phyloP scores from a whole-genome alignment of 2,888 invertebrate genomes.

The Leptothorax acervorum region DNA sequence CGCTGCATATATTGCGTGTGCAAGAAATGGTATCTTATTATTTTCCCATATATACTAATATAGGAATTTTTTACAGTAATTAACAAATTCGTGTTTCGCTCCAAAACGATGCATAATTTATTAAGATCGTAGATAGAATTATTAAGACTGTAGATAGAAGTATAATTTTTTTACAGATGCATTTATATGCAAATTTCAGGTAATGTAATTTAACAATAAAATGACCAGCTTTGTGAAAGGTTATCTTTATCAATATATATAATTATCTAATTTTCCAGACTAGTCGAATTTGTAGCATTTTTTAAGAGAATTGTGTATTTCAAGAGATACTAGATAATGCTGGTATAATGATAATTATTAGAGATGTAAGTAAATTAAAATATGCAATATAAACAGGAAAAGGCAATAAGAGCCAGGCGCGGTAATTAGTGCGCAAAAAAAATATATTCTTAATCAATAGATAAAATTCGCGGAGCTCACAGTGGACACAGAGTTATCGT shows the following conservation, averaged over 20 bases:
- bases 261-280: constrained; percentile 8
- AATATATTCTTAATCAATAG: too few species aligned
- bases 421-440: too few species aligned
- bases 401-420: too few species aligned
- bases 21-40: constrained; percentile 13
- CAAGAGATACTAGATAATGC: constrained; percentile 10
- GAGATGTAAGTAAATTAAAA: constrained; percentile 26
- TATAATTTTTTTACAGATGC: constrained; percentile 28
- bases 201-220: neutral
- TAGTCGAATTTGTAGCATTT: constrained; percentile 15
- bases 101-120: constrained; percentile 21
- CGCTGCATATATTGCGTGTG: neutral
- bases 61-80: neutral
- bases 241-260: neutral
- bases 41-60: neutral
- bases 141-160: constrained; percentile 6
- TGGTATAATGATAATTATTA: constrained; percentile 38
- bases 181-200: neutral
- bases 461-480: too few species aligned
- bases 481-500: too few species aligned
- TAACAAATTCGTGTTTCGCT: neutral
- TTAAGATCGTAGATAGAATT: neutral
- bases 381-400: neutral
- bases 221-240: neutral
- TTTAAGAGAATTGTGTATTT: neutral